These are phyloP conservation scores for Anser cygnoides DNA, from an alignment of 2,113 vertebrate species.

Conservation along the genomic window DNA sequence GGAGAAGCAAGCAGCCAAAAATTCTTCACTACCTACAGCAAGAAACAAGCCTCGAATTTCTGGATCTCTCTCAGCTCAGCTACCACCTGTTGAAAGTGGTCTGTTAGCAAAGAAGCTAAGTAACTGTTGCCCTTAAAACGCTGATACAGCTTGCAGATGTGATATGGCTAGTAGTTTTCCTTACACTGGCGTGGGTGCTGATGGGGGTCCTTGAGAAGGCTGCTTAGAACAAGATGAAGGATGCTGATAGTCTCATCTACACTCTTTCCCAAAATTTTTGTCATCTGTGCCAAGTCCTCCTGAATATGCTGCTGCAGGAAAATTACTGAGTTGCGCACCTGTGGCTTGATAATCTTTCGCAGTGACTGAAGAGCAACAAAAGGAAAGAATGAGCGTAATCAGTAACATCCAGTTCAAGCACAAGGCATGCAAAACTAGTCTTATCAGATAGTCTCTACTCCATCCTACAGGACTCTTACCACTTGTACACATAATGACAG, in stretches of 20 bases:
- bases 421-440: background rate
- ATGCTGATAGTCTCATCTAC: slow-evolving; percentile 81
- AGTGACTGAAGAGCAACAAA: slow-evolving; percentile 47
- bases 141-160: background rate
- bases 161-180: background rate
- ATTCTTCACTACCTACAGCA: background rate
- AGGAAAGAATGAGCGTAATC: background rate
- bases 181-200: slow-evolving; percentile 73
- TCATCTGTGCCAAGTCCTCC: slow-evolving; percentile 84
- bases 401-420: background rate
- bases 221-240: slow-evolving; percentile 81
- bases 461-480: background rate
- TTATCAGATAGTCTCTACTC: background rate
- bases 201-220: slow-evolving; percentile 67
- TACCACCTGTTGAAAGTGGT: background rate
- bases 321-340: slow-evolving; percentile 24
- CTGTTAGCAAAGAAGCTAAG: background rate
- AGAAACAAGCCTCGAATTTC: background rate
- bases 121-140: background rate
- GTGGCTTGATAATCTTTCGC: slow-evolving; percentile 81
- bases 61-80: background rate
- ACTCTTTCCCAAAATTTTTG: slow-evolving; percentile 82
- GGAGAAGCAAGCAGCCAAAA: background rate
- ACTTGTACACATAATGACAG: background rate
- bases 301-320: slow-evolving; percentile 85